These are phyloP conservation scores for Carpatolechia fugitivella DNA, from an alignment of 2,888 invertebrate species.

Conservation along the genomic window DNA sequence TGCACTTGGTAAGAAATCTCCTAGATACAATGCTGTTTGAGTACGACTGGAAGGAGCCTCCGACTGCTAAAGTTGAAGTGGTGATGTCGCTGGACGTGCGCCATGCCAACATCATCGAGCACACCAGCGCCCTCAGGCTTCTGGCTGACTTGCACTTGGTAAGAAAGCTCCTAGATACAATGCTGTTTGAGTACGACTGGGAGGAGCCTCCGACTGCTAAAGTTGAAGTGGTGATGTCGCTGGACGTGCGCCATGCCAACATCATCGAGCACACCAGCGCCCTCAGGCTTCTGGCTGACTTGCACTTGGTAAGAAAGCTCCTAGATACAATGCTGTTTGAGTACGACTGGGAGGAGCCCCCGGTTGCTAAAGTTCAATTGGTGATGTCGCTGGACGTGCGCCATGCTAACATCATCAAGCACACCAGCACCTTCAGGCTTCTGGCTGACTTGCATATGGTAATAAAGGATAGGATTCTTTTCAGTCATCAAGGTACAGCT, in stretches of 20 bases:
- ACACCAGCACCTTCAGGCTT: slow-evolving; percentile 75
- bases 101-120: slow-evolving; percentile 84
- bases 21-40: slow-evolving; percentile 50
- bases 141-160: slow-evolving; percentile 79
- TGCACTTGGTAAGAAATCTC: slow-evolving; percentile 77
- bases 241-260: slow-evolving; percentile 82
- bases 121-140: slow-evolving; percentile 75
- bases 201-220: slow-evolving; percentile 42
- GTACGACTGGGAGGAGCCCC: slow-evolving; percentile 58
- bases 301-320: slow-evolving; percentile 77
- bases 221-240: slow-evolving; percentile 71
- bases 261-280: slow-evolving; percentile 82
- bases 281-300: slow-evolving; percentile 62
- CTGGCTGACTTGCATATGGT: slow-evolving; percentile 79
- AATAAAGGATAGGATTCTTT: too few relatives aligned
- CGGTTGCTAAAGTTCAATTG: slow-evolving; percentile 61
- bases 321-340: slow-evolving; percentile 50
- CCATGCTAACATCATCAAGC: slow-evolving; percentile 84
- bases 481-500: too few relatives aligned
- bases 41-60: slow-evolving; percentile 58
- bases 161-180: slow-evolving; percentile 21
- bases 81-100: slow-evolving; percentile 76
- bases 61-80: slow-evolving; percentile 61
- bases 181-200: slow-evolving; percentile 68
- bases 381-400: slow-evolving; percentile 76